Evolutionary conservation across 1,140 invertebrate genomes (phyloP).

Genomic region (Drosophila takahashii): DNA sequence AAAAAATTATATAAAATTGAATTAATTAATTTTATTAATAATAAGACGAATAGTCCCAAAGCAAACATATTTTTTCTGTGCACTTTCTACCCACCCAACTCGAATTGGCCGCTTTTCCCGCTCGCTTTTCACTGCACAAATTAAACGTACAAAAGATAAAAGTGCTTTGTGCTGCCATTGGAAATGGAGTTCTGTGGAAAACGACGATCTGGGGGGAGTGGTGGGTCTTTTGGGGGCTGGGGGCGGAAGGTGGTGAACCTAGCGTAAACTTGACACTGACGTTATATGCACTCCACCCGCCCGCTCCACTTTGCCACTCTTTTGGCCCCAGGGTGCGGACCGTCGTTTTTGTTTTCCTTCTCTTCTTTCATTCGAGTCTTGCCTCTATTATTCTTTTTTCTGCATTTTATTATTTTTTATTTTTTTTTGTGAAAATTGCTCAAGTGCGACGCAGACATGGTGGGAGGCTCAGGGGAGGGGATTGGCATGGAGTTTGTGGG

Average conservation of each 20-base stretch:
- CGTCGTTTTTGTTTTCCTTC: conserved; percentile 46
- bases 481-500: conserved; percentile 4
- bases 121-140: conserved; percentile 63
- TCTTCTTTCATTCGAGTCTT: conserved; percentile 35
- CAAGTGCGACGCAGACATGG: conserved; percentile 73
- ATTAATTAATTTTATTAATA: no score
- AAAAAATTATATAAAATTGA: no score
- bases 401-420: conserved; percentile 12
- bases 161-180: conserved; percentile 82
- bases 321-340: conserved; percentile 40
- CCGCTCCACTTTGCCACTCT: conserved; percentile 8
- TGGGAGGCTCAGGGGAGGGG: background rate
- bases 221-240: background rate
- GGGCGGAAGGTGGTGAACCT: conserved; percentile 26
- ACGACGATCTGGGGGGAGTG: background rate
- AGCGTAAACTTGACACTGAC: conserved; percentile 83
- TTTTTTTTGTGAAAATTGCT: conserved; percentile 76
- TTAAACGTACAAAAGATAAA: conserved; percentile 73
- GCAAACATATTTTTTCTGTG: background rate
- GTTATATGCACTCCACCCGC: conserved; percentile 28
- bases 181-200: conserved; percentile 72
- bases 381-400: conserved; percentile 26
- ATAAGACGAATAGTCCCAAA: no score
- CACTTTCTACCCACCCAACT: background rate
- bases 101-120: conserved; percentile 12